Base-by-base conservation (phyloP, 2,113 vertebrate species). In the Smithornis capensis region DNA sequence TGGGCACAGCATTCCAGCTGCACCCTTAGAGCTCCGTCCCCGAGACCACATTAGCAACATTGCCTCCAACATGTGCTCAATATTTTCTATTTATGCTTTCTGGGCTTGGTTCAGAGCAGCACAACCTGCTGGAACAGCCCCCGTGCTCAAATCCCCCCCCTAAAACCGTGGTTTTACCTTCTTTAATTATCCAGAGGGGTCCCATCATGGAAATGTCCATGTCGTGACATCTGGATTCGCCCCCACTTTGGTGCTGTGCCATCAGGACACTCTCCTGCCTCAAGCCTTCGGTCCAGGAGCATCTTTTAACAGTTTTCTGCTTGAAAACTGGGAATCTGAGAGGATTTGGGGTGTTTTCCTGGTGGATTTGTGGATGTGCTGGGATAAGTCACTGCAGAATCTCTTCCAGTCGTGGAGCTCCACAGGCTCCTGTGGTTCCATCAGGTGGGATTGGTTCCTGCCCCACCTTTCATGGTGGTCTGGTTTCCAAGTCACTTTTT, bases 1-100 rank as follows among this genome's bases (percentile, higher is more conserved):
- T 64, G 74, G 87, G 91, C 91, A 91, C 84, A 56, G 60, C 7
- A 71, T 89, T 95, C 94, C 84, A 91, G 87, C 86, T 91, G 81
- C 81, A 81, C 82, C 92, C 77, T 95, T 82, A 89, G 70, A 62
- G 2, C 60, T 78, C 38, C 23, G 65, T 90, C 89, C 94, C 89
- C 94, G 31, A 80, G 17, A 73, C 84, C 81, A 63, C 31, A 90
- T 94, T 95, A 92, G 62, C 64, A 73, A n/a, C 78, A 50, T 95
- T 87, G 55, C 65, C 84, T 87, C 87, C 87, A 29, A 14, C 91
- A 28, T 49, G 78, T 52, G 80, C 82, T 89, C 23, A 6, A 18
- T 37, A 28, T 60, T 87, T 87, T 38, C 77, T 83, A 8, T 91
- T 71, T 71, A 28, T 57, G 84, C 56, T 92, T 64, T 25, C 59